Evolutionary conservation across 2,113 vertebrate species (phyloP), one percentile per base, ranked within the genome.

Genomic region (Ceratotherium simum): DNA sequence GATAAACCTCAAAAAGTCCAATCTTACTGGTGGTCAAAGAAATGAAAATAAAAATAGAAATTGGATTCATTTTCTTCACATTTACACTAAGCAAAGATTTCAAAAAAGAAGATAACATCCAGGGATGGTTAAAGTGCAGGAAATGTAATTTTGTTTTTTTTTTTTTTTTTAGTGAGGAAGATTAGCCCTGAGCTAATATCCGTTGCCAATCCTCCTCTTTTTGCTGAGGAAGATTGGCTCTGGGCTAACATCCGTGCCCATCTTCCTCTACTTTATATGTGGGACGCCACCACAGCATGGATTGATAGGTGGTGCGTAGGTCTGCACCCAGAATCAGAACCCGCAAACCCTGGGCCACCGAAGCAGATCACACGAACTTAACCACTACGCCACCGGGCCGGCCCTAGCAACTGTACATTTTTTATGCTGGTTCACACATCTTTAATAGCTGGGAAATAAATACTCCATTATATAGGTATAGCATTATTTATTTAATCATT

Each of bases 31-130:
- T 70, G 6, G 20, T 51, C 75, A 83, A 73, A 69, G 39, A 96
- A 85, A 90, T 87, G n/a, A 90, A 94, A 95, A 42, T 90, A 78
- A 93, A 93, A 95, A 64, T 33, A 72, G 60, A 86, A 90, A 85
- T 36, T 5, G 6, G 33, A 56, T 86, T 36, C 3, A 51, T 67
- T 91, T 92, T 86, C 48, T 87, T 69, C 31, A 62, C 0, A 0
- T 82, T 92, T 82, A 72, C 12, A 48, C 42, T 87, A 91, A 88
- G 54, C 31, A 56, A 87, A 83, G 23, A 54, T 94, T 83, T 94
- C 5, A n/a, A 27, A 46, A 93, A 67, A 80, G 10, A 62, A 9
- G 21, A 13, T 72, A 67, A 80, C 4, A 33, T 8, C 12, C 6
- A 81, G 33, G 73, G 23, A 6, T 31, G 23, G n/a, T 18, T 12